Conservation (phyloP, 2,888 invertebrate genomes). For the Luffia ferchaultella region DNA sequence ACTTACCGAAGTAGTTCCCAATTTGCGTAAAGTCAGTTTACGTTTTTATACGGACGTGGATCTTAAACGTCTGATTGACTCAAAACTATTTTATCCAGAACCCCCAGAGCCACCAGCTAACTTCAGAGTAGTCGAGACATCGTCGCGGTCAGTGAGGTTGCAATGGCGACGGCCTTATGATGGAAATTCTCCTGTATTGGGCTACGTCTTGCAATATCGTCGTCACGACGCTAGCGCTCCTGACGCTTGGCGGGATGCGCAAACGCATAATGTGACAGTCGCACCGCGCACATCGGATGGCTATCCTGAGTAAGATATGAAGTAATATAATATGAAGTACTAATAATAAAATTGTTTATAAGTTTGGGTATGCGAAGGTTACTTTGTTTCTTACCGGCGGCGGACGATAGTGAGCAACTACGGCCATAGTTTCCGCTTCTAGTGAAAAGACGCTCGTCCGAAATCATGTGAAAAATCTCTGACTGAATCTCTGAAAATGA, state of each 20-base stretch:
- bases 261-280: conserved; percentile 65
- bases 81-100: conserved; percentile 62
- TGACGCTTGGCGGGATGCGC: conserved; percentile 65
- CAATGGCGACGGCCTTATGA: conserved; percentile 74
- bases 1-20: too few relatives aligned
- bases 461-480: too few relatives aligned
- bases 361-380: too few relatives aligned
- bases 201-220: conserved; percentile 71
- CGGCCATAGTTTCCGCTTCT: too few relatives aligned
- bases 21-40: too few relatives aligned
- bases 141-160: conserved; percentile 67
- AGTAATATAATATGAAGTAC: not conserved
- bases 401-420: too few relatives aligned
- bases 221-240: conserved; percentile 49
- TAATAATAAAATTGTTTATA: too few relatives aligned
- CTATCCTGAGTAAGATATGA: conserved; percentile 39
- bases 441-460: too few relatives aligned
- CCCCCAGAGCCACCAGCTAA: conserved; percentile 77
- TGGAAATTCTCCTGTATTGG: conserved; percentile 72
- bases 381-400: too few relatives aligned
- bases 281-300: conserved; percentile 39
- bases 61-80: too few relatives aligned
- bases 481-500: too few relatives aligned
- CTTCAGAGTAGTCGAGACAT: conserved; percentile 71
- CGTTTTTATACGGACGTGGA: too few relatives aligned